Evolutionary conservation across 2,797 vertebrate species (phyloP).

Genomic region (Rhinophrynus dorsalis): DNA sequence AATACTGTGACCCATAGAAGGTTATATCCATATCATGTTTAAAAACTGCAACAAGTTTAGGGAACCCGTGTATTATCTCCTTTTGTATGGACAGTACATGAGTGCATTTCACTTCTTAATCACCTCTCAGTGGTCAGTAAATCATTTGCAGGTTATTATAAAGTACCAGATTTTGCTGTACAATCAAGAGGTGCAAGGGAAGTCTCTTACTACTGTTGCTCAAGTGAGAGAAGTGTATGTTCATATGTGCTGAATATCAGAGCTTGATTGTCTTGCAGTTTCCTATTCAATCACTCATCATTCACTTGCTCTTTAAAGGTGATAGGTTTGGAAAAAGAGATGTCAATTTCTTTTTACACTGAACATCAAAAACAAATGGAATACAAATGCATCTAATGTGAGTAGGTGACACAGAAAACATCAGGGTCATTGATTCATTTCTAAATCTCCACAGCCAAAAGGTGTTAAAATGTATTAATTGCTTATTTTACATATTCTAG

Average conservation of each 20-base stretch:
- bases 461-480: no score
- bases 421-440: background rate
- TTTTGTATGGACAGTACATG: no score
- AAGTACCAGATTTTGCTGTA: background rate
- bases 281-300: constrained; percentile 3
- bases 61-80: no score
- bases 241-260: background rate
- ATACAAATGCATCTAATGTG: background rate
- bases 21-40: no score
- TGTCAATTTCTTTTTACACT: background rate
- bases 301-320: constrained; percentile 2
- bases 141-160: no score
- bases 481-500: no score
- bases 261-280: background rate
- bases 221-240: background rate
- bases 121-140: no score
- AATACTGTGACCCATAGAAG: no score
- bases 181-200: background rate
- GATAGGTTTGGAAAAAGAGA: background rate
- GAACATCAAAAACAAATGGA: background rate
- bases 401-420: background rate
- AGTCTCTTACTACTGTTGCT: background rate
- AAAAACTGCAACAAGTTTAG: no score
- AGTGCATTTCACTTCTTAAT: no score
- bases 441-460: background rate